Percentiles rank a stretch among this genome's conserved stretches.
phyloP scores from a whole-genome alignment of 2,113 vertebrate genomes.

The Accipiter cooperii region DNA sequence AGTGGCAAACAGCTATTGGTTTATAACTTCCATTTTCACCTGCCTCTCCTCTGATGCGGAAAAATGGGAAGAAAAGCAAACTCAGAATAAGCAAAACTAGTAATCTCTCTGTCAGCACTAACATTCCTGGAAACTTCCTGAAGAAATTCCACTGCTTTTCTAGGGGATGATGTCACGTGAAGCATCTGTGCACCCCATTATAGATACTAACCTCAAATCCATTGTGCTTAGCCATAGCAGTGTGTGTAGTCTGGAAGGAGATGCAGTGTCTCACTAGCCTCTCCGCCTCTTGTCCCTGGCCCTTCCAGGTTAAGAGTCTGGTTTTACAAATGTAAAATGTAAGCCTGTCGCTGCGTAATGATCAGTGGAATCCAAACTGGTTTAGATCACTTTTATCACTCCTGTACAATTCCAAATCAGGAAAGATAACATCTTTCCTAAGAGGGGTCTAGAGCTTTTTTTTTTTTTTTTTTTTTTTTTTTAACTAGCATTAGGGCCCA shows the following conservation, averaged over 20 bases:
- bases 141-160: neutral
- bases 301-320: neutral
- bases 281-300: neutral
- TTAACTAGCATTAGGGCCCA: neutral
- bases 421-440: neutral
- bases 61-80: neutral
- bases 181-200: neutral
- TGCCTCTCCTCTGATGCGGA: neutral
- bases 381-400: neutral
- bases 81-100: neutral
- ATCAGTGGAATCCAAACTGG: neutral
- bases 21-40: neutral
- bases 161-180: rapidly evolving
- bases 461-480: neutral
- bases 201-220: neutral
- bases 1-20: neutral
- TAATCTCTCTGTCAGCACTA: neutral
- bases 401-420: neutral
- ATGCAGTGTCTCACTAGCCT: neutral
- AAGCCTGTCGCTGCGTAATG: neutral
- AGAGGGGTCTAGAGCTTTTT: neutral
- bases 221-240: neutral
- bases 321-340: neutral
- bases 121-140: neutral
- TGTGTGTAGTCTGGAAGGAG: neutral